Conservation (phyloP, 2,888 invertebrate species). For the Calameuta idolon region DNA sequence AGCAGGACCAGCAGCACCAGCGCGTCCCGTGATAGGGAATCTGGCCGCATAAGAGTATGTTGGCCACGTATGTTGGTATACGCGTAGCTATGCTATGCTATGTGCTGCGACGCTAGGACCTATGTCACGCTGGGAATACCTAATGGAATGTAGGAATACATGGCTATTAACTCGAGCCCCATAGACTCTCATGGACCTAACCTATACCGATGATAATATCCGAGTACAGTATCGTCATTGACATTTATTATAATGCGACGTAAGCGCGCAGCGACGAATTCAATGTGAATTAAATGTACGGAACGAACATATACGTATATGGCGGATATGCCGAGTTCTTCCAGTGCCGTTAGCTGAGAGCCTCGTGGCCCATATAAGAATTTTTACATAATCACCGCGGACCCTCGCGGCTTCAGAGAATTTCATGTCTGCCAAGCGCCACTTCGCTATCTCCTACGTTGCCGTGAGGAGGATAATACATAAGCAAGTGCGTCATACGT, state of each 20-base stretch:
- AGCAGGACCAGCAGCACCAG: neutral
- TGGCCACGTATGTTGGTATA: neutral
- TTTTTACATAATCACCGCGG: constrained; percentile 7
- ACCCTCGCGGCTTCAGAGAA: neutral
- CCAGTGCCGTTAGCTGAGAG: neutral
- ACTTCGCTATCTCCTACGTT: neutral
- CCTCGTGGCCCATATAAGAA: constrained; percentile 1
- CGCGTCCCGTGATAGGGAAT: neutral
- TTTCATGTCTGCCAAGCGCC: neutral
- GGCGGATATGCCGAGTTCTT: neutral
- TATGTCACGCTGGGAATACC: neutral
- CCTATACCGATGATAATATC: neutral
- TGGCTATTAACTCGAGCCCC: constrained; percentile 6
- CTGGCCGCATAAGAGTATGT: neutral
- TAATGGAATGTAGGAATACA: constrained; percentile 15
- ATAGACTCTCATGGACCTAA: neutral
- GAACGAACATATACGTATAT: neutral
- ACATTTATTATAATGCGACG: neutral
- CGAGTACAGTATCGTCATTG: neutral
- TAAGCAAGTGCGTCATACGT: neutral
- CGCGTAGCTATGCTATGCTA: neutral
- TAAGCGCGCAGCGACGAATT: neutral
- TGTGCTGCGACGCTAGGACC: neutral
- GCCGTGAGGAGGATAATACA: neutral
- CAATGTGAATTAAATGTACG: neutral